These are phyloP conservation scores for Lacerta bilineata DNA, from an alignment of 2,797 vertebrate genomes.

Conservation along the genomic window DNA sequence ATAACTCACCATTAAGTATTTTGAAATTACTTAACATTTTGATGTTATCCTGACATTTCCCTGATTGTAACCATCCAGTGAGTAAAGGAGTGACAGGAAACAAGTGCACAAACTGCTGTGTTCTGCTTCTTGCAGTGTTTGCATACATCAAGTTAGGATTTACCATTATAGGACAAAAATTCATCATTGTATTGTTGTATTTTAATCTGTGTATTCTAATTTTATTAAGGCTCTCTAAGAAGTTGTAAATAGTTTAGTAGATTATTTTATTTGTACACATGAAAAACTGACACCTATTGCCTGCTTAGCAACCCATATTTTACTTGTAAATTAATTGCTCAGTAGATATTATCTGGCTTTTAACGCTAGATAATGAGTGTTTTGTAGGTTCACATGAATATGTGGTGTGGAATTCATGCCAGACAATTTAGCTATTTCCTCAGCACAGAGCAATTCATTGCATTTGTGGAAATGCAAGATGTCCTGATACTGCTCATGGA, in stretches of 20 bases:
- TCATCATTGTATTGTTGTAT: neutral
- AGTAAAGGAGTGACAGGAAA: neutral
- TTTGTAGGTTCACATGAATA: neutral
- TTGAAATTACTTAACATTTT: no score
- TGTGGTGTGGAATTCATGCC: conserved; percentile 20
- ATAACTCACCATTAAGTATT: no score
- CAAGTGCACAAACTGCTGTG: neutral
- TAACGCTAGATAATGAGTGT: neutral
- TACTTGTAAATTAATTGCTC: conserved; percentile 11
- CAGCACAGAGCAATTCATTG: conserved; percentile 18
- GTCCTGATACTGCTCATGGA: neutral
- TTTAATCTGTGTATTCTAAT: neutral
- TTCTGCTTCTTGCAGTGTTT: neutral
- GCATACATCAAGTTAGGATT: neutral
- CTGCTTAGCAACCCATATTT: neutral
- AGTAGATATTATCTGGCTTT: accelerated
- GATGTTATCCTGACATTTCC: neutral
- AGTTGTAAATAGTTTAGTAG: conserved; percentile 21
- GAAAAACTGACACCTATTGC: conserved; percentile 8
- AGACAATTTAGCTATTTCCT: conserved; percentile 13
- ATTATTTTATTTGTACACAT: conserved; percentile 15
- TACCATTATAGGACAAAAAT: neutral
- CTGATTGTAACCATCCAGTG: neutral
- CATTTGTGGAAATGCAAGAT: conserved; percentile 15
- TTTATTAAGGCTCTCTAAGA: conserved; percentile 16